Evolutionary conservation across 2,888 invertebrate species (phyloP), one percentile per base, ranked within the genome.

Genomic region (Mesoligia furuncula): DNA sequence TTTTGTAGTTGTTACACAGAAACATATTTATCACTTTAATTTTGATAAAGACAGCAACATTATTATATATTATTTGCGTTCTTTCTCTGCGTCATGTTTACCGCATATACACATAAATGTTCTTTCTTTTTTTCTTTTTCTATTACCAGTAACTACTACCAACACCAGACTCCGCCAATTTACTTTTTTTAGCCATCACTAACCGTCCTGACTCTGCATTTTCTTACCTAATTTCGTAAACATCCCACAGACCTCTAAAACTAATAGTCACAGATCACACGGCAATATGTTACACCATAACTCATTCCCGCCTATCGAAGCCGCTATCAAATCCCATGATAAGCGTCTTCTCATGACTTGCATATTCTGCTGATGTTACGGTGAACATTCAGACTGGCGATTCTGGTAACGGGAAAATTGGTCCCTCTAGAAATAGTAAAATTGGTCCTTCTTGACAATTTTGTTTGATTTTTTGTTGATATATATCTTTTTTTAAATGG

Each of bases 281-380:
- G 85, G 92, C 95, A 95, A 96, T 94, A 96, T 95, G 95, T 93
- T 93, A 89, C 90, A 90, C 94, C 93, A 94, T 96, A 94, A 95
- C 92, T 95, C 96, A 96, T 95, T 94, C 92, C 93, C 88, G 90
- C 92, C 94, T 92, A 94, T 95, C 90, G 74, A 84, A 90, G 89
- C 85, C 88, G 91, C 90, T 94, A 95, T 94, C 95, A 93, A 93
- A 93, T 92, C 91, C 91, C 92, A 91, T 93, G 96, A 96, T 96
- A 96, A 96, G 96, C 96, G 95, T 93, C 94, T 95, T 95, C 95
- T 94, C 96, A 95, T 96, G 96, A 96, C 96, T 96, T 96, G 96
- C 96, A 96, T 96, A 95, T 96, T 93, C 90, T 87, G 66, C 83
- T 66, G 62, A 75, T 74, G 69, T 71, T 75, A 64, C 77, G 76